These are phyloP conservation scores for Mola mola DNA, from an alignment of 2,113 vertebrate genomes.

Conservation along the genomic window DNA sequence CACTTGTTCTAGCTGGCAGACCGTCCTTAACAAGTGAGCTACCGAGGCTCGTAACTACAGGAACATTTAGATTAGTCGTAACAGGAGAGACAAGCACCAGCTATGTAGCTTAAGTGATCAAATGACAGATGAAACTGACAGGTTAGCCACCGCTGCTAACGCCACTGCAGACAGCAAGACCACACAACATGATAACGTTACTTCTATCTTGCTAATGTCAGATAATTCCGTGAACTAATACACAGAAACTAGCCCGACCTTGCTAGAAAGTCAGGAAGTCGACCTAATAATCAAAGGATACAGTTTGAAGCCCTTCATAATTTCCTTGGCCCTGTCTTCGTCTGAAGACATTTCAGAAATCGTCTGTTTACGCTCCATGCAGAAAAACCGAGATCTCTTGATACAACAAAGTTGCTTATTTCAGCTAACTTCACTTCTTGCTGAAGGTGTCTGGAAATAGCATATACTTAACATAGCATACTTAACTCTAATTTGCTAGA, in stretches of 20 bases:
- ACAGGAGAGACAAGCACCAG: background rate
- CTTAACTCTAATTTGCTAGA: constrained; percentile 18
- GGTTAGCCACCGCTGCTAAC: constrained; percentile 38
- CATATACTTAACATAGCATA: constrained; percentile 11
- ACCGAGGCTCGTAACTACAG: background rate
- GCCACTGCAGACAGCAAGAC: background rate
- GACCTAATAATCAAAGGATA: constrained; percentile 82
- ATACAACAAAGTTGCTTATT: background rate
- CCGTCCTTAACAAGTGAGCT: background rate
- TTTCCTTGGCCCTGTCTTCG: constrained; percentile 86
- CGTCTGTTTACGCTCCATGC: constrained; percentile 37
- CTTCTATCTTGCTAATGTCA: background rate
- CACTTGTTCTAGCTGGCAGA: no score
- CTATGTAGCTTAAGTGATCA: background rate
- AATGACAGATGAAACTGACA: background rate
- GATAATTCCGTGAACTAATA: no score
- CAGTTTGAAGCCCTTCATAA: constrained; percentile 85
- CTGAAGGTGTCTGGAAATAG: constrained; percentile 22
- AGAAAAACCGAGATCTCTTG: constrained; percentile 29
- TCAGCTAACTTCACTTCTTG: constrained; percentile 8
- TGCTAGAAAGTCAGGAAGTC: no score
- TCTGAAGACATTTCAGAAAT: constrained; percentile 81
- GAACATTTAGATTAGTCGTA: background rate
- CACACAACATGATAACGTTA: no score
- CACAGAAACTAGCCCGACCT: no score